phyloP scores from a whole-genome alignment of 2,888 invertebrate species.

The Drosophila kanekoi region DNA sequence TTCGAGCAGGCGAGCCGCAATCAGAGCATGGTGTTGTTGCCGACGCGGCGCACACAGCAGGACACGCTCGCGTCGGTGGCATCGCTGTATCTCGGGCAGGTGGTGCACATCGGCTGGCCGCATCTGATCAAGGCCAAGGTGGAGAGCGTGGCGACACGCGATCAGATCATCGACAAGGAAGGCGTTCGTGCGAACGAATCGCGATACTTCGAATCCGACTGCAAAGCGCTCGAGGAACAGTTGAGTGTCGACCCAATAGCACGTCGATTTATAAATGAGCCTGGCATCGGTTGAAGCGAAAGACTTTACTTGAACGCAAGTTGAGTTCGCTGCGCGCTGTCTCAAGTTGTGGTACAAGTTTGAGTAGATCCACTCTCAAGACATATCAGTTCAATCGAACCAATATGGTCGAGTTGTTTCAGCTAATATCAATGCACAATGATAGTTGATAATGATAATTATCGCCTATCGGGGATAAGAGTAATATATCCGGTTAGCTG shows the following conservation, averaged over 20 bases:
- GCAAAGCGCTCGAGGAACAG: constrained; percentile 78
- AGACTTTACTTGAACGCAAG: too few species aligned
- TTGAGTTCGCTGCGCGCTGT: too few species aligned
- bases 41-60: constrained; percentile 85
- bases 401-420: too few species aligned
- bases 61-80: constrained; percentile 86
- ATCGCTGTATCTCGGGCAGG: constrained; percentile 89
- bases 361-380: too few species aligned
- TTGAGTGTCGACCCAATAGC: constrained; percentile 52
- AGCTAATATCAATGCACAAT: too few species aligned
- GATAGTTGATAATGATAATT: too few species aligned
- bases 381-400: too few species aligned
- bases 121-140: constrained; percentile 94
- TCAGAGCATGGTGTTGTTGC: constrained; percentile 92
- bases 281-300: too few species aligned
- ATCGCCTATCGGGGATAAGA: too few species aligned
- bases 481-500: too few species aligned
- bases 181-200: constrained; percentile 61
- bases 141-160: constrained; percentile 82
- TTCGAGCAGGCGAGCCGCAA: constrained; percentile 94
- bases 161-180: constrained; percentile 83
- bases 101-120: constrained; percentile 95
- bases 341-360: too few species aligned
- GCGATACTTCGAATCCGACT: constrained; percentile 66
- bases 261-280: too few species aligned